Evolutionary conservation across 2,888 invertebrate genomes (phyloP).

Genomic region (Cylindroiulus punctatus): DNA sequence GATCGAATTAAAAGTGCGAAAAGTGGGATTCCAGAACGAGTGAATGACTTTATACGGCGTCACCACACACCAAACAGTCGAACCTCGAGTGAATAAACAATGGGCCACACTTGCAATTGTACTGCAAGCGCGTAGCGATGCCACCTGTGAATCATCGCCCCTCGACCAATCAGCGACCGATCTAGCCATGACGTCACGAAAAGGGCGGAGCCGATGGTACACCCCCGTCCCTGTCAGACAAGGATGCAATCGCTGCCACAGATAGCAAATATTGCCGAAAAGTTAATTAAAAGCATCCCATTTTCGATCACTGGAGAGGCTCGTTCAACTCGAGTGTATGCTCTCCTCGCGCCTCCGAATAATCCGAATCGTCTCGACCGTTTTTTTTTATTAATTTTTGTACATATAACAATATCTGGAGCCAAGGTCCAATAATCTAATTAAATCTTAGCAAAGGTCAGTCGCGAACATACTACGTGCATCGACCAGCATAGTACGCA

Average conservation of each 20-base stretch:
- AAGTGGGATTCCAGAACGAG: neutral
- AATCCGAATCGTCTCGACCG: too few species aligned
- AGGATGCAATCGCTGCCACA: neutral
- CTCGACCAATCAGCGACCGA: neutral
- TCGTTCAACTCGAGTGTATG: neutral
- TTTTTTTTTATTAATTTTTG: too few species aligned
- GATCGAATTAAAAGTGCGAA: neutral
- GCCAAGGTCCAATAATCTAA: too few species aligned
- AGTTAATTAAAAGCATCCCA: neutral
- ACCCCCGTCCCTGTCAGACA: neutral
- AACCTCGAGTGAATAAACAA: neutral
- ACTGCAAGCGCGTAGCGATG: neutral
- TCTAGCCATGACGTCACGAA: neutral
- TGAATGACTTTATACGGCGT: constrained; percentile 2
- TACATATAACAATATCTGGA: too few species aligned
- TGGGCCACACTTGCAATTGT: neutral
- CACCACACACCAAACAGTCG: neutral
- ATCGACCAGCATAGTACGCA: too few species aligned
- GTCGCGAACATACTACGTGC: too few species aligned
- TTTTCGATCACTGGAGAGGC: neutral
- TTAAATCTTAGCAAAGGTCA: too few species aligned
- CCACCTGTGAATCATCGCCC: constrained; percentile 13
- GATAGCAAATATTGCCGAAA: neutral
- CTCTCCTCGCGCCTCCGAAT: neutral
- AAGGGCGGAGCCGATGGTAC: neutral